These are phyloP conservation scores for Lutjanus erythropterus DNA, from an alignment of 2,113 vertebrate species.

Conservation along the genomic window DNA sequence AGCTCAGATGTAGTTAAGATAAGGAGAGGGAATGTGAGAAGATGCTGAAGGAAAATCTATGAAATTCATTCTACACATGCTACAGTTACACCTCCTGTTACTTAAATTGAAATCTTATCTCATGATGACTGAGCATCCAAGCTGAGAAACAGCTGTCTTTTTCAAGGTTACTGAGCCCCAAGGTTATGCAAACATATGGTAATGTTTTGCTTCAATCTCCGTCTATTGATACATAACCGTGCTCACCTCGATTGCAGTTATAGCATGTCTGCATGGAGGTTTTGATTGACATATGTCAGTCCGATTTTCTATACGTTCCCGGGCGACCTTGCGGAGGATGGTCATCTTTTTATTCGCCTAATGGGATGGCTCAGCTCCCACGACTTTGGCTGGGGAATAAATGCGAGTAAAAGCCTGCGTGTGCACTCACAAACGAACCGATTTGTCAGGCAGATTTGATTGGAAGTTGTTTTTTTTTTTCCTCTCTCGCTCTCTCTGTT, in stretches of 20 bases:
- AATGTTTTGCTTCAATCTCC: slow-evolving; percentile 62
- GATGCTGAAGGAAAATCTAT: slow-evolving; percentile 33
- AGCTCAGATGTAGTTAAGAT: slow-evolving; percentile 24
- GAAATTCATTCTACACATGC: slow-evolving; percentile 32
- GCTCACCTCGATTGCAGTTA: slow-evolving; percentile 35
- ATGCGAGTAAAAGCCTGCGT: not conserved
- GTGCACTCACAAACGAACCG: slow-evolving; percentile 32
- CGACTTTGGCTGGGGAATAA: slow-evolving; percentile 7
- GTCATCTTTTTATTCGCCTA: slow-evolving; percentile 26
- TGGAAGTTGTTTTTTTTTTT: slow-evolving; percentile 21
- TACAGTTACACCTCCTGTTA: slow-evolving; percentile 32
- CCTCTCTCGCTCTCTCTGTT: not conserved
- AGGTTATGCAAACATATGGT: slow-evolving; percentile 76
- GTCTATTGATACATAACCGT: slow-evolving; percentile 62
- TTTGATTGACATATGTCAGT: slow-evolving; percentile 71
- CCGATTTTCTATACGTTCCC: not conserved
- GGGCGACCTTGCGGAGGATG: slow-evolving; percentile 40
- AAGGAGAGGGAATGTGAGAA: slow-evolving; percentile 16
- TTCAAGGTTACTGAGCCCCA: slow-evolving; percentile 67
- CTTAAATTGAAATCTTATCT: slow-evolving; percentile 65
- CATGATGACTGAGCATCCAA: slow-evolving; percentile 59
- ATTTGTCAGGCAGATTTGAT: slow-evolving; percentile 67
- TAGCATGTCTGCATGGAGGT: not conserved
- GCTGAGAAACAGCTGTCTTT: slow-evolving; percentile 75
- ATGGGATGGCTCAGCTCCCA: slow-evolving; percentile 18